Percentiles rank a stretch among this genome's conserved stretches.
These are phyloP conservation scores for Lepidothrix coronata DNA, from an alignment of 2,113 vertebrate genomes.

Conservation along the genomic window DNA sequence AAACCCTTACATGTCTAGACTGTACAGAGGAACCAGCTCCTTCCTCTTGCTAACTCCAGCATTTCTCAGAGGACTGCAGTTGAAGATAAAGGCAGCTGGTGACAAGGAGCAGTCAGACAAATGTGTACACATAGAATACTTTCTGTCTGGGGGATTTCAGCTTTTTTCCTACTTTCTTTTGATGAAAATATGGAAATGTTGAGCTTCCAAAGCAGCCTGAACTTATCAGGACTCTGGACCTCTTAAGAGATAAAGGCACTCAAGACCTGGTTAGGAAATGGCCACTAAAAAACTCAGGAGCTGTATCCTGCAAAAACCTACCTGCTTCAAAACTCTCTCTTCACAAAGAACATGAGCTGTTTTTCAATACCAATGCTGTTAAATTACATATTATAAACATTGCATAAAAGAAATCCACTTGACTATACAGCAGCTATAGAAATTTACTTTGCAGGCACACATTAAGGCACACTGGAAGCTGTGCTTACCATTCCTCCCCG, in stretches of 20 bases:
- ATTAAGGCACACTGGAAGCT: neutral
- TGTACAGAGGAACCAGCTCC: neutral
- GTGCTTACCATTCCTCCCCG: neutral
- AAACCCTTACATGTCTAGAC: neutral
- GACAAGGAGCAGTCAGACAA: neutral
- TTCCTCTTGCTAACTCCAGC: neutral
- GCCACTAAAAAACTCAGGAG: neutral
- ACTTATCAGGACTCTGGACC: neutral
- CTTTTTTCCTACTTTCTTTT: neutral
- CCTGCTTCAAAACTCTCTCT: neutral
- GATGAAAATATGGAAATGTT: neutral
- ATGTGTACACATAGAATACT: neutral
- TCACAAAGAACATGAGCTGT: neutral
- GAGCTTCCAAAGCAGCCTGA: neutral
- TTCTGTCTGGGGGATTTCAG: neutral
- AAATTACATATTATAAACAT: neutral
- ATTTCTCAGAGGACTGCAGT: neutral
- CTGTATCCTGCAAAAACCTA: neutral
- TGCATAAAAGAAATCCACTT: neutral
- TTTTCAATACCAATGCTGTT: neutral
- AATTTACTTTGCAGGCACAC: neutral
- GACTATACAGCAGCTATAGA: neutral
- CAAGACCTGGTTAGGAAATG: neutral
- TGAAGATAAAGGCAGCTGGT: neutral
- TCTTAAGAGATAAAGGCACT: neutral